Evolutionary conservation across 2,113 vertebrate species (phyloP).

Genomic region (Perccottus glenii): DNA sequence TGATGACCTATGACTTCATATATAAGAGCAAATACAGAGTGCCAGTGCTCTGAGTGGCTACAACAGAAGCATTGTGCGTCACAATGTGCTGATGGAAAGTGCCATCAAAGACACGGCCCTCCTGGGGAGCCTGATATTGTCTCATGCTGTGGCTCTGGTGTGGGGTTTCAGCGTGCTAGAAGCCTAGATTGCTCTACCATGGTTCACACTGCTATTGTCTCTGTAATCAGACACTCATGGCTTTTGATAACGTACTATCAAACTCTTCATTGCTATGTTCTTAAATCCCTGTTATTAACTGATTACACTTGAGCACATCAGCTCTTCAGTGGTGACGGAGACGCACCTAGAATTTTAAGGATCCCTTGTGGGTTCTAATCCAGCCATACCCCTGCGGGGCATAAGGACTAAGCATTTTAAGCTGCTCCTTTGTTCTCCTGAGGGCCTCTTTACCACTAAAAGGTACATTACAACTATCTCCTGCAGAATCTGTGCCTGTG

Average conservation of each 20-base stretch:
- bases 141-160: constrained; percentile 34
- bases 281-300: constrained; percentile 28
- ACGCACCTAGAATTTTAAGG: background rate
- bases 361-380: constrained; percentile 5
- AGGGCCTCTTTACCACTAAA: background rate
- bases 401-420: constrained; percentile 3
- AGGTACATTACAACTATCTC: constrained; percentile 29
- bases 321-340: background rate
- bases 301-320: background rate
- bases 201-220: constrained; percentile 55
- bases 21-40: constrained; percentile 27
- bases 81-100: constrained; percentile 57
- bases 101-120: constrained; percentile 43
- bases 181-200: constrained; percentile 47
- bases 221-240: constrained; percentile 52
- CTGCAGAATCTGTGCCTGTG: constrained; percentile 31
- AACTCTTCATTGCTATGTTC: background rate
- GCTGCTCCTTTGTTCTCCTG: constrained; percentile 4
- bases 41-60: constrained; percentile 15
- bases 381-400: background rate
- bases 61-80: constrained; percentile 27
- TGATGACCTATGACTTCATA: constrained; percentile 44
- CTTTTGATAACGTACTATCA: constrained; percentile 38
- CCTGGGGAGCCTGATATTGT: constrained; percentile 50
- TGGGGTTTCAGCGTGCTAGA: constrained; percentile 50